phyloP scores from a whole-genome alignment of 2,113 vertebrate species.

The human (Homo sapiens) region GRCh38 chr4:135361501-135362000 shows the following conservation, averaged over 20 bases:
- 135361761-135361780: not conserved
- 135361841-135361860: not conserved
- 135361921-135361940: accelerated
- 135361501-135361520: not conserved
- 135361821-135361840: not conserved
- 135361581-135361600: not conserved
- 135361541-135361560: not conserved
- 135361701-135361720: not conserved
- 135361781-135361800: not conserved
- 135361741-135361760: not conserved
- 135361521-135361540: not conserved
- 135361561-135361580: not conserved
- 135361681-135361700: not conserved
- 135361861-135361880: not conserved
- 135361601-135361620: not conserved
- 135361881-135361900: not conserved
- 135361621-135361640: not conserved
- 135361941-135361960: not conserved
- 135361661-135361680: not conserved
- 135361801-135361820: not conserved
- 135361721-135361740: not conserved
- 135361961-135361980: not conserved
- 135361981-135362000: not conserved
- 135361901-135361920: not conserved
- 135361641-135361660: not conserved